Evolutionary conservation across 2,888 invertebrate genomes (phyloP).

Genomic region (Pheosia gnoma): DNA sequence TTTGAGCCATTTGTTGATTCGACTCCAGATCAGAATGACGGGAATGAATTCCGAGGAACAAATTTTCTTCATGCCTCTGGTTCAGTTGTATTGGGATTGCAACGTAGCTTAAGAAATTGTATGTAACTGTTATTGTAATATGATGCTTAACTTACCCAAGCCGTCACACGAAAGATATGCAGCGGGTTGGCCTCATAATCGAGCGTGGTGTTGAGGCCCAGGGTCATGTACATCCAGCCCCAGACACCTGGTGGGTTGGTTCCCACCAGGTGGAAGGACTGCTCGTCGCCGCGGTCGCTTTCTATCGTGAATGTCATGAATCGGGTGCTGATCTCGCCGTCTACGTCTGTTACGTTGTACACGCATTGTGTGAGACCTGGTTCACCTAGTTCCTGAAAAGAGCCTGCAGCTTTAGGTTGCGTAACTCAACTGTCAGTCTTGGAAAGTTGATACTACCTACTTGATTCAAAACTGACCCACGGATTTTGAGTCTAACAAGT

Average conservation of each 20-base stretch:
- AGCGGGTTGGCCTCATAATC: slow-evolving; percentile 77
- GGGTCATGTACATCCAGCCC: slow-evolving; percentile 65
- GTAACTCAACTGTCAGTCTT: too few relatives aligned
- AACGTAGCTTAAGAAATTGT: too few relatives aligned
- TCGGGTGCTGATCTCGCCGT: slow-evolving; percentile 72
- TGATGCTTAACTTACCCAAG: slow-evolving; percentile 69
- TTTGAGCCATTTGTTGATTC: too few relatives aligned
- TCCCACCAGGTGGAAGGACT: slow-evolving; percentile 65
- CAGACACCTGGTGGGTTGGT: slow-evolving; percentile 47
- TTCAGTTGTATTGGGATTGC: too few relatives aligned
- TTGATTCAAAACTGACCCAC: too few relatives aligned
- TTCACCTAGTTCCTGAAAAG: slow-evolving; percentile 67
- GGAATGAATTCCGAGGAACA: too few relatives aligned
- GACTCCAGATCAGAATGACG: too few relatives aligned
- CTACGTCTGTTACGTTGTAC: slow-evolving; percentile 69
- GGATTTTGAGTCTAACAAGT: too few relatives aligned
- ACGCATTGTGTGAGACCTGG: slow-evolving; percentile 62
- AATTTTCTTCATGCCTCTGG: too few relatives aligned
- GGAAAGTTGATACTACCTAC: too few relatives aligned
- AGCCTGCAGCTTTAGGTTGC: background rate
- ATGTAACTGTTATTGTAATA: background rate
- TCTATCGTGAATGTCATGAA: slow-evolving; percentile 67
- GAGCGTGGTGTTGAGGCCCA: slow-evolving; percentile 55
- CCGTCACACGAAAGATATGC: slow-evolving; percentile 82
- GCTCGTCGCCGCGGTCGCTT: slow-evolving; percentile 65